Evolutionary conservation across 2,797 vertebrate species (phyloP).

Genomic region (Agapornis canus): DNA sequence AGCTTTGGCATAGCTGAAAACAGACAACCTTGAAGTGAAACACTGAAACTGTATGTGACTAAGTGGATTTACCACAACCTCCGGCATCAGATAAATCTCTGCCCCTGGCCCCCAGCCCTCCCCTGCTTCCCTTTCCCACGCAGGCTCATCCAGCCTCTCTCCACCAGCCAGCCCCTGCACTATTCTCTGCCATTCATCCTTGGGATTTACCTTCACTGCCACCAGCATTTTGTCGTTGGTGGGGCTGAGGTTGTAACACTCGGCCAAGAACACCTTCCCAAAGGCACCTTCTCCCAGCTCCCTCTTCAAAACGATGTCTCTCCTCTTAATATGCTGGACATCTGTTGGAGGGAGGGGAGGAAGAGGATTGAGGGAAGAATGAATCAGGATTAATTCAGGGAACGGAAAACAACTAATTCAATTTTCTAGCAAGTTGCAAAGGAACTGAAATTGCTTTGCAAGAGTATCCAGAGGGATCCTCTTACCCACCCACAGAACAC

Average conservation of each 20-base stretch:
- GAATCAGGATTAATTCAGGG: constrained; percentile 61
- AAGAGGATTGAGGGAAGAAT: constrained; percentile 46
- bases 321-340: constrained; percentile 94
- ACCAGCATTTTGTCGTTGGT: constrained; percentile 98
- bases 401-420: constrained; percentile 48
- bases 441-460: constrained; percentile 9
- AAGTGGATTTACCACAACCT: constrained; percentile 15
- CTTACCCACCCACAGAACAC: background rate
- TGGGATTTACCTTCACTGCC: constrained; percentile 91
- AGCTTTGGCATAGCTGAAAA: background rate
- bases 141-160: background rate
- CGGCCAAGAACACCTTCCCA: constrained; percentile 97
- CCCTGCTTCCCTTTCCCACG: background rate
- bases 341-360: constrained; percentile 79
- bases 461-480: constrained; percentile 24
- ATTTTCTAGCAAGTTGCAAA: constrained; percentile 32
- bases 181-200: background rate
- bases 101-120: background rate
- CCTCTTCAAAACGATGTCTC: constrained; percentile 96
- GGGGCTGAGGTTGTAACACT: constrained; percentile 97
- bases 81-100: background rate
- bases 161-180: background rate
- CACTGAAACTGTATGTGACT: background rate
- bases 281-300: constrained; percentile 97
- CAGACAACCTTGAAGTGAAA: background rate